phyloP scores from a whole-genome alignment of 1,140 invertebrate species.

The Neoseiulus cucumeris region DNA sequence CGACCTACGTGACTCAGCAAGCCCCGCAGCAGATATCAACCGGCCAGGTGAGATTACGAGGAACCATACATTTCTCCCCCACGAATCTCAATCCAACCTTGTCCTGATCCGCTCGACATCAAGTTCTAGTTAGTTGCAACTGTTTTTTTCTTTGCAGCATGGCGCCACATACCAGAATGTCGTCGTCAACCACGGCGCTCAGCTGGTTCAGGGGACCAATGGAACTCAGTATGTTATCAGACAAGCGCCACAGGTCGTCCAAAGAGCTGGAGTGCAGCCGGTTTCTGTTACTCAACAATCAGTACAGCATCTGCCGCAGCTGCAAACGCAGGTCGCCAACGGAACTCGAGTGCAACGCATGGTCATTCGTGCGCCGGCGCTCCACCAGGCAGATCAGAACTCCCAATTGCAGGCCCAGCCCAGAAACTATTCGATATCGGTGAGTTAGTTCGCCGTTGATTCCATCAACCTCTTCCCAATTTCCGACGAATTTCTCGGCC shows the following conservation, averaged over 20 bases:
- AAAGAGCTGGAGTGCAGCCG: not conserved
- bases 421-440: too few relatives aligned
- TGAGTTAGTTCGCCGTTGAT: too few relatives aligned
- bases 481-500: too few relatives aligned
- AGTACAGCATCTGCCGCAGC: slow-evolving; percentile 15
- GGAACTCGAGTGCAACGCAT: slow-evolving; percentile 18
- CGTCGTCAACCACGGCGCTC: not conserved
- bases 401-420: too few relatives aligned
- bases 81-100: not conserved
- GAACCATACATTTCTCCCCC: not conserved
- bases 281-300: not conserved
- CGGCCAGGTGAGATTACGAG: not conserved
- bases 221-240: not conserved
- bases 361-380: slow-evolving; percentile 11
- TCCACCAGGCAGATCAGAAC: not conserved
- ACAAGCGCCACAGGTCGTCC: not conserved
- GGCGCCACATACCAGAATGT: not conserved
- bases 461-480: slow-evolving; percentile 14
- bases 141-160: not conserved
- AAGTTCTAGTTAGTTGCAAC: too few relatives aligned
- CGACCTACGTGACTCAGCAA: not conserved
- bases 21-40: not conserved
- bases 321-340: slow-evolving; percentile 13
- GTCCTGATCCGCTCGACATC: not conserved
- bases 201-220: not conserved